Conservation (phyloP, 2,797 vertebrate species). For the Staurois parvus region DNA sequence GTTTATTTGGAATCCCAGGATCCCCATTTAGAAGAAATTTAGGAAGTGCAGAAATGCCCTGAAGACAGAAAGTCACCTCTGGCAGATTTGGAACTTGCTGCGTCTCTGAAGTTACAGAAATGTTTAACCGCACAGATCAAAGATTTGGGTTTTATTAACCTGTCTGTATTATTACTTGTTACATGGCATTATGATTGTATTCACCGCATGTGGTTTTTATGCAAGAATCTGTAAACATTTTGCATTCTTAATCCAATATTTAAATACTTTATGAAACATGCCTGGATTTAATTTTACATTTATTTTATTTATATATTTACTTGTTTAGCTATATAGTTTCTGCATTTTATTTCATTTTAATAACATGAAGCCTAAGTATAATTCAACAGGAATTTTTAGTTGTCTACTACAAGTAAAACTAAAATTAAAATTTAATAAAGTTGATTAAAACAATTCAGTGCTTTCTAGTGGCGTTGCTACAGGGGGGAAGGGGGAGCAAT, state of each 20-base stretch:
- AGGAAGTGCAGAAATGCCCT: conserved; percentile 69
- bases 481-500: too few relatives aligned
- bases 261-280: not conserved
- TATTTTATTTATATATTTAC: not conserved
- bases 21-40: conserved; percentile 74
- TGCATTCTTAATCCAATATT: not conserved
- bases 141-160: conserved; percentile 76
- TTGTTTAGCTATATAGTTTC: not conserved
- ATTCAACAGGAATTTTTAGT: too few relatives aligned
- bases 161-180: conserved; percentile 70
- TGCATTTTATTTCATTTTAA: too few relatives aligned
- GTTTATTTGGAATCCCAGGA: conserved; percentile 74
- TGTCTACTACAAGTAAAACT: not conserved
- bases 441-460: too few relatives aligned
- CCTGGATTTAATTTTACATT: not conserved
- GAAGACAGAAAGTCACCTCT: conserved; percentile 70
- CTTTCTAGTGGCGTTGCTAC: too few relatives aligned
- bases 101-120: conserved; percentile 63
- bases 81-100: conserved; percentile 72
- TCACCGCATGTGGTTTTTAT: not conserved
- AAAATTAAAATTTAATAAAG: not conserved
- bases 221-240: not conserved
- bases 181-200: conserved; percentile 59
- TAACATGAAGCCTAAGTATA: too few relatives aligned
- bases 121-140: conserved; percentile 72